phyloP scores from a whole-genome alignment of 2,113 vertebrate genomes.

The Gambusia holbrooki region DNA sequence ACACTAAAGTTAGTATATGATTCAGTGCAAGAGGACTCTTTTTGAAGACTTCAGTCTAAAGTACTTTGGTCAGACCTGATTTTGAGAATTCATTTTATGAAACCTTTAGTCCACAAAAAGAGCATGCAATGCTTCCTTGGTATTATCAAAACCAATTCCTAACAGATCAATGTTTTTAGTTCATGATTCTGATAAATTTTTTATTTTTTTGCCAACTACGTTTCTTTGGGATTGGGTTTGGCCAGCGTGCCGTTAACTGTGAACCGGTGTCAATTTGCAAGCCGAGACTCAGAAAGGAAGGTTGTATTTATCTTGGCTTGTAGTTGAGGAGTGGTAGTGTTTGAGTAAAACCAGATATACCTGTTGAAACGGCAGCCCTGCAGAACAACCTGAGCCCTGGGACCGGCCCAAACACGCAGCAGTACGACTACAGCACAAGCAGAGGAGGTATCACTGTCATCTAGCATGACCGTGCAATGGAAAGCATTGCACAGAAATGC shows the following conservation, averaged over 20 bases:
- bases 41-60: too few species aligned
- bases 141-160: too few species aligned
- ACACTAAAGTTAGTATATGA: too few species aligned
- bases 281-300: not conserved
- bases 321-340: conserved; percentile 21
- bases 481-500: not conserved
- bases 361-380: conserved; percentile 40
- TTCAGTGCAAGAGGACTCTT: too few species aligned
- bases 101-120: too few species aligned
- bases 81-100: too few species aligned
- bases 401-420: conserved; percentile 49
- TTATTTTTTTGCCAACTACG: not conserved
- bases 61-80: too few species aligned
- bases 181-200: not conserved
- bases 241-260: not conserved
- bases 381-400: conserved; percentile 15
- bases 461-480: too few species aligned
- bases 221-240: not conserved
- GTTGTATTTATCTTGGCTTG: conserved; percentile 1
- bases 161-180: too few species aligned
- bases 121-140: too few species aligned
- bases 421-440: not conserved
- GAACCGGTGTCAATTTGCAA: not conserved
- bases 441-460: not conserved
- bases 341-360: conserved; percentile 45